These are phyloP conservation scores for Micrastur ruficollis DNA, from an alignment of 2,797 vertebrate species.

Conservation along the genomic window DNA sequence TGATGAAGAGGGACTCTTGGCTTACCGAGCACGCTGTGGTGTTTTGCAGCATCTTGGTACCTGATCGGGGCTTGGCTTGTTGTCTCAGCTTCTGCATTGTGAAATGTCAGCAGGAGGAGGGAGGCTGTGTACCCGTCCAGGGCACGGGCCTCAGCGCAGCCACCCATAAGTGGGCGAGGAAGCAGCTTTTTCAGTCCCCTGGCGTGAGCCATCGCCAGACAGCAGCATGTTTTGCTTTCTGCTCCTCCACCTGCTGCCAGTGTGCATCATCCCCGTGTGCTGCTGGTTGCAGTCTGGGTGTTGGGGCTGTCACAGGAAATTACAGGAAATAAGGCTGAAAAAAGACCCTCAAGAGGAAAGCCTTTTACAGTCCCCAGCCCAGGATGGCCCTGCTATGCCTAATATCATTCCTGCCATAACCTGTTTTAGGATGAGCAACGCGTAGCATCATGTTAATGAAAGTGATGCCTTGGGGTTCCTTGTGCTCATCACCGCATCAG, in stretches of 20 bases:
- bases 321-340: not conserved
- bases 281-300: not conserved
- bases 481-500: not conserved
- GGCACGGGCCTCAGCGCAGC: not conserved
- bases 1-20: not conserved
- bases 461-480: not conserved
- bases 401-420: not conserved
- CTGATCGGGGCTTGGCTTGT: rapidly evolving
- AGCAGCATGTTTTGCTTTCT: not conserved
- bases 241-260: not conserved
- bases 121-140: not conserved
- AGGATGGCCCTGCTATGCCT: not conserved
- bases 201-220: not conserved
- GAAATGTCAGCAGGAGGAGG: not conserved
- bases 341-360: not conserved
- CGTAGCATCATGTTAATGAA: conserved; percentile 2
- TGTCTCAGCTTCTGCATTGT: not conserved
- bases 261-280: not conserved
- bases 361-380: not conserved
- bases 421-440: conserved; percentile 4
- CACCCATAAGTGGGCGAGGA: not conserved
- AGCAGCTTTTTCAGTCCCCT: not conserved
- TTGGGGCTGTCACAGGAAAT: not conserved
- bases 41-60: not conserved
- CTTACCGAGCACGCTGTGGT: not conserved